These are phyloP conservation scores for Illadopsis cleaveri DNA, from an alignment of 2,113 vertebrate species.

Conservation along the genomic window DNA sequence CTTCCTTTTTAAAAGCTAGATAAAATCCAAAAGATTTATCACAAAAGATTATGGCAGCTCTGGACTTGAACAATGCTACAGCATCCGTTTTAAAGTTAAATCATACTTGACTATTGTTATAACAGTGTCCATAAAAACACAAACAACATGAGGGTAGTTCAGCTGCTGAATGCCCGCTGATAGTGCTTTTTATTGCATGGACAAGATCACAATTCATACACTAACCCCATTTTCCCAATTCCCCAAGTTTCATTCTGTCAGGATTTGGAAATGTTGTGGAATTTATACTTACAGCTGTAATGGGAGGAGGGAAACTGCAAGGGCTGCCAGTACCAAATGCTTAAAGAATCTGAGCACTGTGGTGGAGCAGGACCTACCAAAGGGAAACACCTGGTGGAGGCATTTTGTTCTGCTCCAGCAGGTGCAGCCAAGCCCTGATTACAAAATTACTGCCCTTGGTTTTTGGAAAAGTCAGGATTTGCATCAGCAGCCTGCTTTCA, in stretches of 20 bases:
- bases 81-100: conserved; percentile 57
- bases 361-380: not conserved
- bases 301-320: not conserved
- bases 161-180: not conserved
- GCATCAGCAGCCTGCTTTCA: not conserved
- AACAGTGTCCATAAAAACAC: conserved; percentile 25
- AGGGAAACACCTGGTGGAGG: not conserved
- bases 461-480: not conserved
- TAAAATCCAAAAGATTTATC: conserved; percentile 31
- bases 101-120: conserved; percentile 53
- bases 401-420: not conserved
- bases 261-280: conserved; percentile 64
- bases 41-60: conserved; percentile 22
- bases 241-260: conserved; percentile 62
- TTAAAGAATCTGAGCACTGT: not conserved
- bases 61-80: conserved; percentile 21
- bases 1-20: conserved; percentile 16
- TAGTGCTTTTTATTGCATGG: conserved; percentile 53
- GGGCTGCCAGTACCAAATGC: conserved; percentile 9
- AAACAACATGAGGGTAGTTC: not conserved
- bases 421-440: not conserved
- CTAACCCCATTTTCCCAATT: conserved; percentile 61
- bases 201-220: conserved; percentile 60
- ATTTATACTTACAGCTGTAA: conserved; percentile 41
- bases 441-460: not conserved